Evolutionary conservation across 2,113 vertebrate genomes (phyloP), one percentile per base, ranked within the genome.

Genomic region (Vidua chalybeata): DNA sequence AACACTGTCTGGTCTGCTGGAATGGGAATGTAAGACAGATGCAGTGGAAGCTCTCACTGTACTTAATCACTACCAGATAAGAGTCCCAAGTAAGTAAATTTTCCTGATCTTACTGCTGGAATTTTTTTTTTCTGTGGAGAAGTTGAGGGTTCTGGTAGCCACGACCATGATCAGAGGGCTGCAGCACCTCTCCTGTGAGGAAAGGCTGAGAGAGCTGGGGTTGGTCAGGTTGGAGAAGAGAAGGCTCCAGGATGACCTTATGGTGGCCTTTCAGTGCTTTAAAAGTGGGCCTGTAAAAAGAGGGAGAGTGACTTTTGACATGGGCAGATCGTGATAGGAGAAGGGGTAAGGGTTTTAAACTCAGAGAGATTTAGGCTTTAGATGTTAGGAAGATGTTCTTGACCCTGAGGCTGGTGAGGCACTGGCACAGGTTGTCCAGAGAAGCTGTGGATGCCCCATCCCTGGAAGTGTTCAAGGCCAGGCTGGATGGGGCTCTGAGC

Each of bases 41-140:
- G 99, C 99, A 21, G 99, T 99, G 78, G 99, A 99, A 98, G 99
- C 99, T 71, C 98, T 99, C 30, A 99, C 99, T 43, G 99, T 99
- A 46, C 98, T 99, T 88, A 99, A 99, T 98, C 99, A 99, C 97
- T 99, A 99, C 97, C 99, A 99, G 98, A 99, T 99, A 96, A 98
- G 99, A 98, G 99, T 99, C 96, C 99, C 99, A 88, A 99, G 99
- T 99, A 97, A 99, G 99, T 98, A 12, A n/a, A 7, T 55, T 49
- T 46, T 82, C 33, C 51, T 88, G 10, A 33, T 76, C 27, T 79
- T 41, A 28, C 43, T 85, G 52, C 45, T 90, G 7, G n/a, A 31
- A 11, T 45, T 15, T 21, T 8, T 39, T 39, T 61, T 37, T 61
- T 13, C 35, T 61, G 24, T 61, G 35, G 58, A 27, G 35, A 61